A percentile compares a stretch with the other conserved stretches of the same genome.
These are phyloP conservation scores for Drosophila niveifrons DNA, from an alignment of 2,888 invertebrate genomes.

Conservation along the genomic window DNA sequence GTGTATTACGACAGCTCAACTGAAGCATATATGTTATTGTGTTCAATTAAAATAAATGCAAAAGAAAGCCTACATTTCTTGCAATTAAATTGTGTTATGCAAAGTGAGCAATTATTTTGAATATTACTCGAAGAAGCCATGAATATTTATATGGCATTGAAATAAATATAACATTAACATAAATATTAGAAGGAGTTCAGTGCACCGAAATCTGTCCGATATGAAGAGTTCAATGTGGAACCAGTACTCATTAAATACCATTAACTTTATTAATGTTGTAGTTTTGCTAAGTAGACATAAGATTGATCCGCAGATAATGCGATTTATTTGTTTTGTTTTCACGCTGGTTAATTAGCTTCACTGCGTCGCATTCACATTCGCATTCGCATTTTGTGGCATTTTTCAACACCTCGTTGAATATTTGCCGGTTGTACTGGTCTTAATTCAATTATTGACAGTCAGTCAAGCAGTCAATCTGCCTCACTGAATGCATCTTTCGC, in stretches of 20 bases:
- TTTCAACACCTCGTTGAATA: conserved; percentile 62
- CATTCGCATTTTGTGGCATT: conserved; percentile 17
- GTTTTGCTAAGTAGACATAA: not conserved
- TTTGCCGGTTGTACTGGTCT: conserved; percentile 35
- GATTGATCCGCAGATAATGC: conserved; percentile 4
- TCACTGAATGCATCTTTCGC: conserved; percentile 32
- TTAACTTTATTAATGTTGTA: not conserved
- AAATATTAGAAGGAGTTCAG: not conserved
- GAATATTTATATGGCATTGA: not conserved
- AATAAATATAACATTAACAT: not conserved
- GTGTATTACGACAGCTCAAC: not conserved
- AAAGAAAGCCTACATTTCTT: not conserved
- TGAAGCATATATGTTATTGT: not conserved
- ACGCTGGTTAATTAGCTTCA: conserved; percentile 46
- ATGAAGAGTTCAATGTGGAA: too few species aligned
- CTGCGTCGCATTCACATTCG: conserved; percentile 22
- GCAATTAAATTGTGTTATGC: not conserved
- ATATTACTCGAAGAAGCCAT: not conserved
- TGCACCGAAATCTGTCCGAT: not conserved
- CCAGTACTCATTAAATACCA: too few species aligned
- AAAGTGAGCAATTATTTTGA: not conserved
- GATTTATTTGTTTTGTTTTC: conserved; percentile 33
- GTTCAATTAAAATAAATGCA: not conserved
- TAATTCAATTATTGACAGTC: conserved; percentile 67
- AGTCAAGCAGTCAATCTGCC: conserved; percentile 33